phyloP scores from a whole-genome alignment of 2,888 invertebrate genomes.

The Blastobasis adustella region DNA sequence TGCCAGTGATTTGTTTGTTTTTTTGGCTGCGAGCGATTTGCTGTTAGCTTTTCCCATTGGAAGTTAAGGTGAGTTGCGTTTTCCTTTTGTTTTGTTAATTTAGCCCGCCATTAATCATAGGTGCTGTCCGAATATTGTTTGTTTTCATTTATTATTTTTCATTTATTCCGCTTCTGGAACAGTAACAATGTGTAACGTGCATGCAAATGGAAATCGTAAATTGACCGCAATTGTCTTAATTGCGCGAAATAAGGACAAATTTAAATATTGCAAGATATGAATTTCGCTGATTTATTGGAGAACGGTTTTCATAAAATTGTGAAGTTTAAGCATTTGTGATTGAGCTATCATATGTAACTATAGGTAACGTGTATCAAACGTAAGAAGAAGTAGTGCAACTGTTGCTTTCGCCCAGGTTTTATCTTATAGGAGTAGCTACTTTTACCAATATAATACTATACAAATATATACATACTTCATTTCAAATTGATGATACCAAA shows the following conservation, averaged over 20 bases:
- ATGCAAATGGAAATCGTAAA: slow-evolving; percentile 2
- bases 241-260: slow-evolving; percentile 3
- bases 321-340: too few relatives aligned
- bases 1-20: slow-evolving; percentile 24
- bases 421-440: too few relatives aligned
- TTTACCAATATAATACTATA: too few relatives aligned
- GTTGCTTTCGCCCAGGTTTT: too few relatives aligned
- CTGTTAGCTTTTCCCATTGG: slow-evolving; percentile 16
- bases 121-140: not conserved
- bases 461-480: too few relatives aligned
- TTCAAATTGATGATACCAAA: too few relatives aligned
- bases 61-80: slow-evolving; percentile 23
- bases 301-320: too few relatives aligned
- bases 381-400: too few relatives aligned
- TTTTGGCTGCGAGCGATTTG: slow-evolving; percentile 15
- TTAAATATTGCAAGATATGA: slow-evolving; percentile 1
- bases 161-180: not conserved
- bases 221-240: slow-evolving; percentile 6
- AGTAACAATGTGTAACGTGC: not conserved
- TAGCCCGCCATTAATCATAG: not conserved
- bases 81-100: slow-evolving; percentile 13
- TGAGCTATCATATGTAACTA: too few relatives aligned
- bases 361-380: too few relatives aligned
- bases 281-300: not conserved
- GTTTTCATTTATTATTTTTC: not conserved